phyloP scores from a whole-genome alignment of 2,797 vertebrate species.

The Clangula hyemalis region DNA sequence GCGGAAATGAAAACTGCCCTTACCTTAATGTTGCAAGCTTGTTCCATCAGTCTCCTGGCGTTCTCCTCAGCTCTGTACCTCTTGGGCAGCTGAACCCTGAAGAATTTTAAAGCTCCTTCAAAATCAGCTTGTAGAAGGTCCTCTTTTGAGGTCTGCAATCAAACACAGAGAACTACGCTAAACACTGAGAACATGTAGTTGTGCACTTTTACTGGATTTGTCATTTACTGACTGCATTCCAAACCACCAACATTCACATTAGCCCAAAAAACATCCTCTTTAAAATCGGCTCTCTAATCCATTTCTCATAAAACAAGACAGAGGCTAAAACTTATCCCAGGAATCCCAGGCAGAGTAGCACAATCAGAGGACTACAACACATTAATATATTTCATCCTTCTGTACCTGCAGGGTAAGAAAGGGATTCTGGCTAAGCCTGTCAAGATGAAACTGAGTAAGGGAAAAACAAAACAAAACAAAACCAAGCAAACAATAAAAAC shows the following conservation, averaged over 20 bases:
- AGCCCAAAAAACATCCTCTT: constrained; percentile 7
- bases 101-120: constrained; percentile 98
- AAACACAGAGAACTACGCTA: constrained; percentile 34
- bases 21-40: constrained; percentile 99
- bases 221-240: constrained; percentile 9
- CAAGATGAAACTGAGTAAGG: neutral
- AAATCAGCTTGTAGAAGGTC: constrained; percentile 98
- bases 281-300: neutral
- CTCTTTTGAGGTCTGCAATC: constrained; percentile 95
- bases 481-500: neutral
- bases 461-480: neutral
- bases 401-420: neutral
- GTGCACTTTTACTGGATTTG: neutral
- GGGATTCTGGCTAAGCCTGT: constrained; percentile 13
- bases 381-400: neutral
- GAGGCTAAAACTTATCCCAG: neutral
- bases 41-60: constrained; percentile 95
- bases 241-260: neutral
- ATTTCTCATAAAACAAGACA: neutral
- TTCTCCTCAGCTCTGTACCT: constrained; percentile 98
- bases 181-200: neutral
- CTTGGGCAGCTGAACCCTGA: constrained; percentile 97
- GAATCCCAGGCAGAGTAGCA: neutral
- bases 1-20: neutral
- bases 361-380: neutral